Evolutionary conservation across 2,888 invertebrate genomes (phyloP), one percentile per base, ranked within the genome.

Genomic region (Platycnemis pennipes): DNA sequence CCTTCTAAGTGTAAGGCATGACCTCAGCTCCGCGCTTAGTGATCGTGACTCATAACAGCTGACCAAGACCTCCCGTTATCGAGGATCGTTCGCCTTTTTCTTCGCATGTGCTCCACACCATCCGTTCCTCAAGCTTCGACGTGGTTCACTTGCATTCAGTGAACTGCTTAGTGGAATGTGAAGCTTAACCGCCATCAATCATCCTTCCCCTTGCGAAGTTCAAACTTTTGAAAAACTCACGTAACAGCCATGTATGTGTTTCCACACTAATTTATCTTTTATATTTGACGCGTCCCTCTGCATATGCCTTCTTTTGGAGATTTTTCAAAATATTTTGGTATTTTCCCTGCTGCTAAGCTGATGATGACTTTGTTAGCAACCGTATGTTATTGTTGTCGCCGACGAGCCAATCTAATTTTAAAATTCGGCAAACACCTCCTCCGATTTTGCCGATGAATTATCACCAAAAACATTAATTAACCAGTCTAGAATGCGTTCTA

Each of bases 61-160:
- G 77, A 77, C 77, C 31, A 77, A 77, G 77, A 77, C 77, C 77
- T n/a, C 77, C 16, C 8, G n/a, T 63, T 63, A 63, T n/a, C n/a
- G 77, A 37, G 31, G 77, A 37, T 77, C 63, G 26, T 63, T 63
- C 77, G 77, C 22, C 31, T 77, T 77, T 77, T 77, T n/a, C 4
- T 0, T 13, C 37, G 0, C 31, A 37, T 16, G 8, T 77, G 77
- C 16, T 77, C 16, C 11, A 13, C 77, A 37, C 13, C 77, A 31
- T 77, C 77, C 77, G 63, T 26, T 77, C 37, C 77, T 8, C 63
- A 37, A 31, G 22, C 77, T 16, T 37, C n/a, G 37, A 5, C 11
- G 77, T n/a, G 77, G 77, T 77, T 77, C 13, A 77, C 77, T 37
- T 16, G 4, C 26, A 31, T 37, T 77, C 37, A 11, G 16, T 77